Percentiles rank a stretch among this genome's conserved stretches.
These are phyloP conservation scores for Seira ritae DNA, from an alignment of 2,888 invertebrate species.

Conservation along the genomic window DNA sequence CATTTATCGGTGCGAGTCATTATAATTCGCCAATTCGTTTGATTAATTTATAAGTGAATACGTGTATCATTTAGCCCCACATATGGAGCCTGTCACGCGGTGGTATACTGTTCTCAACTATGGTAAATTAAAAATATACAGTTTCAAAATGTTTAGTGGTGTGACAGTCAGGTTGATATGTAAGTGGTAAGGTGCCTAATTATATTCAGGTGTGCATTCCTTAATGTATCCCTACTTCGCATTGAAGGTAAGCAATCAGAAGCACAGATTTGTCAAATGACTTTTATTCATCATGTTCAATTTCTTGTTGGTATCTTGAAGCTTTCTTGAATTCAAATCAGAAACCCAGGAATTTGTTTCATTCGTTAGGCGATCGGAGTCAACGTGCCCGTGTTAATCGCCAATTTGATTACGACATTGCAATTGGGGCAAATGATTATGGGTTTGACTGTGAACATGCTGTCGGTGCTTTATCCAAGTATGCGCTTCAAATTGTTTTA, in stretches of 20 bases:
- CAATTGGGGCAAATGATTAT: conserved; percentile 96
- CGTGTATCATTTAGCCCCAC: no score
- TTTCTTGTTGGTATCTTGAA: no score
- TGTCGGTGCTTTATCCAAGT: conserved; percentile 81
- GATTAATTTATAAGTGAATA: conserved; percentile 9
- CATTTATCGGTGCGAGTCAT: no score
- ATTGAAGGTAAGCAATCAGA: conserved; percentile 77
- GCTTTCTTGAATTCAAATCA: not conserved
- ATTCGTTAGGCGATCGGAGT: conserved; percentile 84
- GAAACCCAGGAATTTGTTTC: not conserved
- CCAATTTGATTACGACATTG: conserved; percentile 92
- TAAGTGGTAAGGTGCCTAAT: no score
- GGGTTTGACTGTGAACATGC: conserved; percentile 91
- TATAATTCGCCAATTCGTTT: no score
- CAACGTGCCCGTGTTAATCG: conserved; percentile 87
- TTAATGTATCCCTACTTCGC: conserved; percentile 96
- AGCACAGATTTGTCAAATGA: no score
- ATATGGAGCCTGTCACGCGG: conserved; percentile 20
- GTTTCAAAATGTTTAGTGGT: no score
- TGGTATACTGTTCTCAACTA: conserved; percentile 31
- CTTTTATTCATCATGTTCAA: not conserved
- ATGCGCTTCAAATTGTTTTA: not conserved
- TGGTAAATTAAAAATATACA: no score
- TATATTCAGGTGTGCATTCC: no score
- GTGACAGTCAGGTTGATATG: no score